These are phyloP conservation scores for Stegana nigrithorax DNA, from an alignment of 2,888 invertebrate species.

Conservation along the genomic window DNA sequence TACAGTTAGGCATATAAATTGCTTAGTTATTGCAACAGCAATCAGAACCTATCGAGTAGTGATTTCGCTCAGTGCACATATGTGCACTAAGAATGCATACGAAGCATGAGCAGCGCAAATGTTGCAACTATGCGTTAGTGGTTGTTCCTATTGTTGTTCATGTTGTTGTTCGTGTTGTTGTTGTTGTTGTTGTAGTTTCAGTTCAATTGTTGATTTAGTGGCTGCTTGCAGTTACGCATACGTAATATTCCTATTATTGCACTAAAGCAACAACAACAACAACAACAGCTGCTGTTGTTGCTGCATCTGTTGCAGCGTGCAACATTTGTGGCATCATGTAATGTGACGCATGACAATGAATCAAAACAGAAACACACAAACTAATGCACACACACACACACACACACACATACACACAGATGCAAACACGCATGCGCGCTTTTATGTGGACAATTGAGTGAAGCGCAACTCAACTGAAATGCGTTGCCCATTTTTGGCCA, in stretches of 20 bases:
- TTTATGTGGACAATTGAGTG: conserved; percentile 8
- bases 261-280: background rate
- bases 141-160: conserved; percentile 18
- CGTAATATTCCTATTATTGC: conserved; percentile 30
- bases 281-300: conserved; percentile 29
- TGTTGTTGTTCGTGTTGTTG: background rate
- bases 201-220: conserved; percentile 19
- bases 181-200: conserved; percentile 28
- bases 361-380: conserved; percentile 5
- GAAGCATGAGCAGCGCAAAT: conserved; percentile 14
- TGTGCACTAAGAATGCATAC: conserved; percentile 2
- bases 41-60: no score
- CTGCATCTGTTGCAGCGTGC: conserved; percentile 34
- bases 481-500: conserved; percentile 32
- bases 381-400: conserved; percentile 1
- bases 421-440: no score
- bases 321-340: conserved; percentile 63
- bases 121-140: conserved; percentile 13
- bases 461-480: background rate
- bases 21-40: no score
- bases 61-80: conserved; percentile 2
- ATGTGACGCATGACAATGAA: conserved; percentile 65
- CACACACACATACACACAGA: conserved; percentile 6
- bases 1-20: no score
- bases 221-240: conserved; percentile 1